These are phyloP conservation scores for Puffinus mauretanicus DNA, from an alignment of 2,113 vertebrate species.

Conservation along the genomic window DNA sequence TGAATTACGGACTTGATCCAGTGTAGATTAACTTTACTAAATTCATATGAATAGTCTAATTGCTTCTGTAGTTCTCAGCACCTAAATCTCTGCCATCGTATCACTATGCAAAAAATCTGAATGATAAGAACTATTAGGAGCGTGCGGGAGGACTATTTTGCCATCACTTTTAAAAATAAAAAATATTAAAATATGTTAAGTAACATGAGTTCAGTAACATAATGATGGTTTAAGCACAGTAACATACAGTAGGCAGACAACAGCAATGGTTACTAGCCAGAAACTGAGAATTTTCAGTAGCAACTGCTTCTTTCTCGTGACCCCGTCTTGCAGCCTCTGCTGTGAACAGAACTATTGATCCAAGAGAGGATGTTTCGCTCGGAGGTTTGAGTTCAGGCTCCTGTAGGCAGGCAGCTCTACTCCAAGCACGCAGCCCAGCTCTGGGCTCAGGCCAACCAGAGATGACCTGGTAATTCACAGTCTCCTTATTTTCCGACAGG, in stretches of 20 bases:
- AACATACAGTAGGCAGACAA: neutral
- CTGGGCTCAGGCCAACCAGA: neutral
- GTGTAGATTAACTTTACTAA: neutral
- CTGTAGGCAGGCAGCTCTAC: neutral
- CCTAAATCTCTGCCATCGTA: neutral
- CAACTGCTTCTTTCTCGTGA: neutral
- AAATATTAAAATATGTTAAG: neutral
- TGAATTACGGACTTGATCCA: neutral
- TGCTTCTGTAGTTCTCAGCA: neutral
- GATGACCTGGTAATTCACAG: neutral
- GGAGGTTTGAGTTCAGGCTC: neutral
- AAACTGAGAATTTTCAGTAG: neutral
- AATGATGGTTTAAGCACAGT: neutral
- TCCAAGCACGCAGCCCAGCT: neutral
- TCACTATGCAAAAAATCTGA: neutral
- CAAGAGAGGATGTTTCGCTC: neutral
- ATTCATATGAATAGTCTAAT: neutral
- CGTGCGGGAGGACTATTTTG: neutral
- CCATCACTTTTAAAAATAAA: neutral
- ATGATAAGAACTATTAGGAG: neutral
- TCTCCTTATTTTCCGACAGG: neutral
- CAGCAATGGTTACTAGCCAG: neutral
- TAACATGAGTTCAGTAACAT: neutral
- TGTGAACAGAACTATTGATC: slow-evolving; percentile 33
- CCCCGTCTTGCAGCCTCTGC: neutral